Conservation (phyloP, 2,113 vertebrate species). For the Danionella cerebrum region DNA sequence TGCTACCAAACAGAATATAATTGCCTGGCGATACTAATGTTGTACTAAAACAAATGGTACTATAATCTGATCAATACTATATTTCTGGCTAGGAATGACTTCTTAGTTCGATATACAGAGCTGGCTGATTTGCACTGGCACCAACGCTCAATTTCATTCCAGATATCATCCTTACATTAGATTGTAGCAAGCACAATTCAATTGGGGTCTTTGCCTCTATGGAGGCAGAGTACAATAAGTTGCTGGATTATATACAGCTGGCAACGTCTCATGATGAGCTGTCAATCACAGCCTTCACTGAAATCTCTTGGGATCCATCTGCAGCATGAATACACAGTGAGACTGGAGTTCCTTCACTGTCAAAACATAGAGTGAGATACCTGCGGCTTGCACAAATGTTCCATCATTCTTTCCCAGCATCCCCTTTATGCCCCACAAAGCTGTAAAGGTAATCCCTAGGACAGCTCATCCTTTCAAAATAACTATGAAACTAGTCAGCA, state of each 20-base stretch:
- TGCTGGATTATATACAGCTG: slow-evolving; percentile 59
- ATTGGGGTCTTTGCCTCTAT: slow-evolving; percentile 42
- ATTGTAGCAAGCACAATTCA: slow-evolving; percentile 18
- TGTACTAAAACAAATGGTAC: no score
- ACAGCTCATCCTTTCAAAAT: slow-evolving; percentile 34
- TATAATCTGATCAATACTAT: not conserved
- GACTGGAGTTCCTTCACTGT: slow-evolving; percentile 54
- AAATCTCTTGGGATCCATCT: slow-evolving; percentile 60
- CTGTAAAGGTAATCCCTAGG: slow-evolving; percentile 1
- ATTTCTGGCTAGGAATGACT: not conserved
- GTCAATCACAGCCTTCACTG: slow-evolving; percentile 56
- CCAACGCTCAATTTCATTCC: not conserved
- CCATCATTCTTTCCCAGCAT: slow-evolving; percentile 16
- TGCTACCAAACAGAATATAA: not conserved
- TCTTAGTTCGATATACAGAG: not conserved
- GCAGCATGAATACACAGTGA: slow-evolving; percentile 56
- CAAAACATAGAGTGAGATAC: slow-evolving; percentile 53
- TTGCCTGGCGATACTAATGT: not conserved
- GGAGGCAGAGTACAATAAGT: slow-evolving; percentile 41
- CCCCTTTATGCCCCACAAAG: not conserved
- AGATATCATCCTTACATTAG: not conserved
- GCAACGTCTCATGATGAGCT: slow-evolving; percentile 48
- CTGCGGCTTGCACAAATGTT: slow-evolving; percentile 35
- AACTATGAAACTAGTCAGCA: slow-evolving; percentile 55
- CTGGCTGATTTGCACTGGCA: not conserved